These are phyloP conservation scores for Chorisops tibialis DNA, from an alignment of 2,888 invertebrate genomes.

Conservation along the genomic window DNA sequence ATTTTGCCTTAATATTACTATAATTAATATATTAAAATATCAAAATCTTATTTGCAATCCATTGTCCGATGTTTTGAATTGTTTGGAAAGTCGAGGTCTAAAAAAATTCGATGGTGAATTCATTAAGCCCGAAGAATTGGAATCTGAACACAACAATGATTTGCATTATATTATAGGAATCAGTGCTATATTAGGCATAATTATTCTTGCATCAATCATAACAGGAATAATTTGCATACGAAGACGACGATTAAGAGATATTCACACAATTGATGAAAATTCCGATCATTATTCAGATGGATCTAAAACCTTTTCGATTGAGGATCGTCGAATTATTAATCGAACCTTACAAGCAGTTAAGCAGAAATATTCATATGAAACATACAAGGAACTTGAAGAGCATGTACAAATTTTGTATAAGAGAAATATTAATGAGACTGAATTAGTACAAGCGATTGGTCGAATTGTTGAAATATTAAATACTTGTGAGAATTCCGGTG, in stretches of 20 bases:
- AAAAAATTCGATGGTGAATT: slow-evolving; percentile 43
- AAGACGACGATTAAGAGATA: slow-evolving; percentile 12
- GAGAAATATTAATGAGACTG: slow-evolving; percentile 40
- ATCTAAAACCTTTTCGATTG: slow-evolving; percentile 36
- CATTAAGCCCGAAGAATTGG: slow-evolving; percentile 41
- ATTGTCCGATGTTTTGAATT: slow-evolving; percentile 41
- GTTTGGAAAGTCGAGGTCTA: slow-evolving; percentile 40
- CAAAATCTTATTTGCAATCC: slow-evolving; percentile 45
- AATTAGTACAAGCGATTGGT: slow-evolving; percentile 42
- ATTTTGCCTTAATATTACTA: slow-evolving; percentile 45
- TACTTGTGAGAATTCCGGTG: slow-evolving; percentile 39
- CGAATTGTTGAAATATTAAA: slow-evolving; percentile 41
- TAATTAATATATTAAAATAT: slow-evolving; percentile 45
- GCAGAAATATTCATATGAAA: slow-evolving; percentile 41
- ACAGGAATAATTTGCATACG: slow-evolving; percentile 28
- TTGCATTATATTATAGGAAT: slow-evolving; percentile 29
- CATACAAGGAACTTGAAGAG: slow-evolving; percentile 40
- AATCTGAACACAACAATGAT: not conserved
- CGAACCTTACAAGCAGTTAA: slow-evolving; percentile 41
- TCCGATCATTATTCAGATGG: not conserved
- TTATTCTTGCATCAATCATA: slow-evolving; percentile 32
- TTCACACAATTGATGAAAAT: slow-evolving; percentile 6
- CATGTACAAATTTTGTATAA: slow-evolving; percentile 37
- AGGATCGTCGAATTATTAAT: slow-evolving; percentile 41
- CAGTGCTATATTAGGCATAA: slow-evolving; percentile 28